Evolutionary conservation across 2,113 vertebrate species (phyloP), one percentile per base, ranked within the genome.

Genomic region (Loxodonta africana): DNA sequence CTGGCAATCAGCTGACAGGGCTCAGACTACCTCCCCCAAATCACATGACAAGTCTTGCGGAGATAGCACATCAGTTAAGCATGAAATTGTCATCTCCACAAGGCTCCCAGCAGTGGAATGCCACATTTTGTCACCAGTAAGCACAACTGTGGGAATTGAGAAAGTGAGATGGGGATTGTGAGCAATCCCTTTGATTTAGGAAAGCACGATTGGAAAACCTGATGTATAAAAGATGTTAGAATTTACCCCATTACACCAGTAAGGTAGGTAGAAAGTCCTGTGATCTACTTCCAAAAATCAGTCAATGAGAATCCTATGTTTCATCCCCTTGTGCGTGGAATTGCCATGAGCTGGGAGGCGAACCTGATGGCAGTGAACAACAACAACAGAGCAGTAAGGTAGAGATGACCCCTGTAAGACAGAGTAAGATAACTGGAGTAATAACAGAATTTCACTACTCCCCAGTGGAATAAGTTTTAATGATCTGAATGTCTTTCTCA

Each of bases 61-160:
- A 97, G 82, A 67, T 84, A 91, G 90, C 51, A 57, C 11, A 33
- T 93, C 77, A 91, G 87, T 96, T 96, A 94, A 95, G 90, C 2
- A 10, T 90, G 92, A 93, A 48, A 88, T 82, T 78, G 78, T 83
- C 90, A 94, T 62, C 84, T 81, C 37, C 78, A 53, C 14, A n/a
- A 89, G 71, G 74, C 9, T 88, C 15, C 73, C 89, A 73, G 37
- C 87, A 88, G 60, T 5, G 11, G 69, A 73, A 78, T 53, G 25
- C n/a, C 67, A 10, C 9, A 53, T 94, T 96, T 96, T 93, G 81
- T 85, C 65, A 51, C 81, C 0, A 25, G 78, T 69, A 97, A 97
- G n/a, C 83, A 48, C 73, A 88, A 15, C 82, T 97, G 81, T 91
- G 23, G 48, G 23, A 48, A 87, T 2, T 80, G 93, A 94, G 83